These are phyloP conservation scores for Agonopterix alstromeriana DNA, from an alignment of 2,888 invertebrate genomes.

Conservation along the genomic window DNA sequence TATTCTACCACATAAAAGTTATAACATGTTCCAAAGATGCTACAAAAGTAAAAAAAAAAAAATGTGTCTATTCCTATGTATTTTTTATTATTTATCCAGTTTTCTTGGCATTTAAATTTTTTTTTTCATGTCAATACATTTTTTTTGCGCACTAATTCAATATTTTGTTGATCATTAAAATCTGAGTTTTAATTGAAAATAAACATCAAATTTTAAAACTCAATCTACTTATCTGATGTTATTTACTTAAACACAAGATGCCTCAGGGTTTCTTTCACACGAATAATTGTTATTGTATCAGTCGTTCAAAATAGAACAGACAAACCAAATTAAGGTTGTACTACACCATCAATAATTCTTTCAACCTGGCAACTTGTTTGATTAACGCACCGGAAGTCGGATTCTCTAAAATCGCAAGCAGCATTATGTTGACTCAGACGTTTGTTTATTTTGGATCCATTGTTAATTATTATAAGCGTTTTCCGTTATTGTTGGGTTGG, in stretches of 20 bases:
- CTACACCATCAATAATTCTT: neutral
- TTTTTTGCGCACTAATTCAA: too few species aligned
- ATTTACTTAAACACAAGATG: neutral
- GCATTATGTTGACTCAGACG: conserved; percentile 28
- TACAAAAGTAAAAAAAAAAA: too few species aligned
- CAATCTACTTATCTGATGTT: too few species aligned
- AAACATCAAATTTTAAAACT: too few species aligned
- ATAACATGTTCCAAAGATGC: too few species aligned
- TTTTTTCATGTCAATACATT: too few species aligned
- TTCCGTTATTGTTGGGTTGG: conserved; percentile 33
- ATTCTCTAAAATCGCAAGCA: neutral
- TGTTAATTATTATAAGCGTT: conserved; percentile 46
- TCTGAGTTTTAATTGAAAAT: too few species aligned
- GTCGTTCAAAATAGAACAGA: neutral
- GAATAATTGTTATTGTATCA: neutral
- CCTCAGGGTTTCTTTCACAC: neutral
- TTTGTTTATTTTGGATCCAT: conserved; percentile 22
- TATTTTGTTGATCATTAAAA: too few species aligned
- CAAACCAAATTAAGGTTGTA: neutral
- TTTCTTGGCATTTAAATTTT: too few species aligned
- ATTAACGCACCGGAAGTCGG: neutral
- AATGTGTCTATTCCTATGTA: too few species aligned
- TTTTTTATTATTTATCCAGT: too few species aligned
- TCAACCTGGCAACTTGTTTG: neutral
- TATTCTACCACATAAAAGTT: too few species aligned